These are phyloP conservation scores for Rhagonycha fulva DNA, from an alignment of 2,888 invertebrate genomes.

Conservation along the genomic window DNA sequence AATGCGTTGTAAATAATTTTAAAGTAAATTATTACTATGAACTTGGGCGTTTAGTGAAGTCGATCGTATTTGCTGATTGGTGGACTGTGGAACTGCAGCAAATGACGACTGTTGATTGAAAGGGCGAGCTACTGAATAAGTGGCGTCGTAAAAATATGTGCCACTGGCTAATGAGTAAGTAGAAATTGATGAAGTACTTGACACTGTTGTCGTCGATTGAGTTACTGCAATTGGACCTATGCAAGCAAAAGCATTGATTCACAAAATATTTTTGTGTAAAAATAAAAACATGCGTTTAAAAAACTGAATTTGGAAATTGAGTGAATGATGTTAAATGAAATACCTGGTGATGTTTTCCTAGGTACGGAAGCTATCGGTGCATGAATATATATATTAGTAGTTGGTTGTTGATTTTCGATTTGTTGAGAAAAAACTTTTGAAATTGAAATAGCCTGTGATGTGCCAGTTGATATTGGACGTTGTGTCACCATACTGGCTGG, in stretches of 20 bases:
- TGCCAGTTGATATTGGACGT: constrained; percentile 46
- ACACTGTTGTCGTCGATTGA: constrained; percentile 41
- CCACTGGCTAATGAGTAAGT: constrained; percentile 49
- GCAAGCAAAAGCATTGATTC: background rate
- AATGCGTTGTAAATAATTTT: background rate
- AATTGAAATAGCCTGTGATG: constrained; percentile 52
- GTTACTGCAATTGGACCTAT: constrained; percentile 43
- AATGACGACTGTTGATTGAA: constrained; percentile 47
- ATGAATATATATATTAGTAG: constrained; percentile 51
- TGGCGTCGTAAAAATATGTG: constrained; percentile 52
- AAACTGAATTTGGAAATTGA: background rate
- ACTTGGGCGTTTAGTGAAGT: constrained; percentile 44
- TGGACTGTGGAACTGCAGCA: constrained; percentile 44
- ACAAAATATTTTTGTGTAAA: background rate
- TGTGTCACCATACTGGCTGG: constrained; percentile 51
- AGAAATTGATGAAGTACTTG: constrained; percentile 44
- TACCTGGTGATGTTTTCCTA: constrained; percentile 51
- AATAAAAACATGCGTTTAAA: background rate
- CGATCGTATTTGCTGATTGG: constrained; percentile 44
- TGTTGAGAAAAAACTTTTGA: constrained; percentile 51
- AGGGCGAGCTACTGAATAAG: constrained; percentile 47
- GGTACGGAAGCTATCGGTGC: constrained; percentile 45
- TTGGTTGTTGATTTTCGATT: constrained; percentile 42
- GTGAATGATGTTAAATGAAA: constrained; percentile 22
- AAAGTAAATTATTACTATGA: constrained; percentile 40